Conservation (phyloP, 2,797 vertebrate species). For the Diglossa cyanea region DNA sequence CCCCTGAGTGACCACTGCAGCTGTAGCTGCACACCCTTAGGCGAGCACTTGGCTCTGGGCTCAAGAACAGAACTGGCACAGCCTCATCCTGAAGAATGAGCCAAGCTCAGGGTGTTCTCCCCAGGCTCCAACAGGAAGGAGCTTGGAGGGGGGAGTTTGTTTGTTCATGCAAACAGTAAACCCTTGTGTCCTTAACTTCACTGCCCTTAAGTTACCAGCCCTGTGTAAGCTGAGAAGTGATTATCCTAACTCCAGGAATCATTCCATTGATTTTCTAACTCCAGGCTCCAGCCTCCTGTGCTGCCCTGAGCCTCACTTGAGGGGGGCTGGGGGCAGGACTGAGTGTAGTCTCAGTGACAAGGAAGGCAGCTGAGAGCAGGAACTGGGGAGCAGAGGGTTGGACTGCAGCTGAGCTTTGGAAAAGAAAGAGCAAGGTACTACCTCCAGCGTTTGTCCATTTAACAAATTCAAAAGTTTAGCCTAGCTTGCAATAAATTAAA, state of each 20-base stretch:
- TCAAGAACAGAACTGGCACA: not conserved
- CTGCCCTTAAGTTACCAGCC: not conserved
- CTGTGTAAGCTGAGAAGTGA: not conserved
- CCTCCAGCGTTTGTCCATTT: not conserved
- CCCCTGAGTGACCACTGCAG: not conserved
- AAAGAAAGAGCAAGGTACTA: not conserved
- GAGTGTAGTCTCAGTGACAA: not conserved
- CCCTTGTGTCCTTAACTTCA: not conserved
- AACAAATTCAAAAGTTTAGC: not conserved
- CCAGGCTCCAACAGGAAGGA: not conserved
- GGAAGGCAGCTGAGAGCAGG: not conserved
- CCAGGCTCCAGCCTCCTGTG: not conserved
- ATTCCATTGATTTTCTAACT: not conserved
- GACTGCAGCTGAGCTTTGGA: not conserved
- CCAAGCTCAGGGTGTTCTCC: not conserved
- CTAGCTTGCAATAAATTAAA: not conserved
- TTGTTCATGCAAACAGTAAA: not conserved
- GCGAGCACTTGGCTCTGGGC: rapidly evolving
- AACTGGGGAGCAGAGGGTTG: not conserved
- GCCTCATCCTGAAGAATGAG: not conserved
- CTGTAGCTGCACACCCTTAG: not conserved
- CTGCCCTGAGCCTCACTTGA: not conserved
- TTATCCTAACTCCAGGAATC: not conserved
- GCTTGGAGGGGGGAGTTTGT: not conserved
- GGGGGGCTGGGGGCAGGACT: not conserved